Base-by-base conservation (phyloP, 2,797 vertebrate genomes). In the Pseudochromis fuscus region DNA sequence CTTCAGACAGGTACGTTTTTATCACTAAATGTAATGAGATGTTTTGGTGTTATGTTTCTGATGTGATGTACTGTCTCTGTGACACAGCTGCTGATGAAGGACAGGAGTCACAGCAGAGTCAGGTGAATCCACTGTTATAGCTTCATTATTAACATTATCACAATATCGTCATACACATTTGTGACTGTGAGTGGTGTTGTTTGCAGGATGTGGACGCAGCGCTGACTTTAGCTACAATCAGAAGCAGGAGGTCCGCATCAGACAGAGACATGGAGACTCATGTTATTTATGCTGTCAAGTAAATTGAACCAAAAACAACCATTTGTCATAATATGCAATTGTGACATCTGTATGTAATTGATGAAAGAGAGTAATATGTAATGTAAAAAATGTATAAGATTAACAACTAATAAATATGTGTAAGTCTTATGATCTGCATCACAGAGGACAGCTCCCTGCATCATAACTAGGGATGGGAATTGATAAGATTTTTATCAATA, bases 171-270 rank as follows among this genome's bases (percentile, higher is more conserved):
- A 4, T 37, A 37, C 4, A 13, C 12, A 37, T 37, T 13, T 37
- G 35, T 12, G 35, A 40, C 16, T 23, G 15, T 27, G 10, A 44
- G 3, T 35, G 30, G 21, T 2, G 15, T 9, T 18, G n/a, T 24
- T 12, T 15, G 1, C 51, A 81, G 65, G 55, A 19, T 21, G 9
- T 61, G 57, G 35, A 8, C 16, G 42, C 58, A 30, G 7, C 16
- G 42, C 58, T 25, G 49, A 59, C 67, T 24, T 30, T 19, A 24
- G 55, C 12, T 4, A 24, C n/a, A 7, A 48, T 28, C 31, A 64
- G 2, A 25, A 72, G 1, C 1, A 72, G 64, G 24, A 62, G 51
- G 48, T 19, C 31, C 25, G 19, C 13, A 1, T 42, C 52, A 42
- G 18, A 58, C n/a, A 72, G 18, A 57, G 33, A 67, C 12, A 15